Base-by-base conservation (phyloP, 2,113 vertebrate genomes). In the Piprites chloris region DNA sequence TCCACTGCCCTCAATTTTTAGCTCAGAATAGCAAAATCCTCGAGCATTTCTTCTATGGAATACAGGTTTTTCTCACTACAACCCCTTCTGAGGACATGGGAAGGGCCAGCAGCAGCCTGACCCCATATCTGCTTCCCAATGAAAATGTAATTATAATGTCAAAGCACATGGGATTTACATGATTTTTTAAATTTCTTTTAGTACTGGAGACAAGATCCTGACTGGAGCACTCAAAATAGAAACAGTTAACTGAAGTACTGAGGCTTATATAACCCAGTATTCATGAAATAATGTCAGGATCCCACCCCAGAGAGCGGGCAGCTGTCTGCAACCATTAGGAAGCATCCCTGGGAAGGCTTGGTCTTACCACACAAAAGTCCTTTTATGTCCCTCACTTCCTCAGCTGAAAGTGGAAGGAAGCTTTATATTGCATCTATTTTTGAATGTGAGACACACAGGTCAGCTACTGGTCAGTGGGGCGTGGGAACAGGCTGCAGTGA, bases 141-240 rank as follows among this genome's bases (percentile, higher is more conserved):
- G 22, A 19, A 89, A 74, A 62, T 33, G 11, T 24, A 86, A 49
- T 67, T 4, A 1, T 52, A 56, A 55, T 33, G 11, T 49, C 27
- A 23, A 73, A 66, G 18, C 27, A 7, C 4, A 1, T 71, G 30
- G 1, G 8, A 20, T 82, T 90, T 66, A 4, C 5, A 6, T 46
- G 0, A 1, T 15, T 26, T 55, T 49, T 53, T 15, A 16, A 10
- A 2, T 3, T 5, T 55, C 58, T 69, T 66, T 66, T 4, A 22
- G 15, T 56, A 14, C 3, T 33, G 9, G 21, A 67, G 12, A 24
- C 50, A 32, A 28, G 11, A 20, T 76, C 23, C 50, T 56, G 19
- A 61, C 18, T 33, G 28, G 4, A 76, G 14, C 9, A 2, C 55
- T 12, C 14, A 28, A 72, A 92, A 62, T 35, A 49, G 12, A 84